phyloP scores from a whole-genome alignment of 2,797 vertebrate species.

The Mus caroli region DNA sequence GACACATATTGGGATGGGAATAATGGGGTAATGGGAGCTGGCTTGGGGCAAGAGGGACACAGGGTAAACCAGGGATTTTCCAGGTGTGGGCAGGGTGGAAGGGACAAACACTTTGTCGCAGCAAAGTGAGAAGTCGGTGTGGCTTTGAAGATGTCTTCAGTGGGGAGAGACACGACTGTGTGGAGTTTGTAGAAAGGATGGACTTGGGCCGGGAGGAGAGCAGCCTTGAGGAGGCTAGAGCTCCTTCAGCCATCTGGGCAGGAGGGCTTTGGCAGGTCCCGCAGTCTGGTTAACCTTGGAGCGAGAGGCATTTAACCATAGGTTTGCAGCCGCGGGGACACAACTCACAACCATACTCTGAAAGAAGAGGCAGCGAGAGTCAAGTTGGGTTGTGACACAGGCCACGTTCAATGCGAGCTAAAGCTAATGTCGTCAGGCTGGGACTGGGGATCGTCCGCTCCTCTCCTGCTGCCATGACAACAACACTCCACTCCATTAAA shows the following conservation, averaged over 20 bases:
- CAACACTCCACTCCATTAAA: constrained; percentile 69
- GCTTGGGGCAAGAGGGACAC: accelerated
- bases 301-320: accelerated
- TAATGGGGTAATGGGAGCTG: accelerated
- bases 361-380: not conserved
- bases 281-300: not conserved
- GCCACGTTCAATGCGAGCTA: not conserved
- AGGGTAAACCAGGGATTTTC: too few relatives aligned
- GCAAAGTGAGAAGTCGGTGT: not conserved
- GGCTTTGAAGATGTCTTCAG: too few relatives aligned
- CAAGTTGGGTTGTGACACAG: not conserved
- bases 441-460: not conserved
- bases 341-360: not conserved
- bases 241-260: not conserved
- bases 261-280: not conserved
- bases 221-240: too few relatives aligned
- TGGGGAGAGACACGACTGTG: not conserved
- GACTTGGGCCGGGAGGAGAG: not conserved
- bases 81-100: not conserved
- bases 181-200: not conserved
- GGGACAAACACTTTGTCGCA: accelerated
- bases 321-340: not conserved
- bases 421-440: not conserved
- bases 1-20: accelerated
- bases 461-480: constrained; percentile 51